Percentiles rank a stretch among this genome's conserved stretches.
These are phyloP conservation scores for Phalanger gymnotis DNA, from an alignment of 2,797 vertebrate genomes.

Conservation along the genomic window DNA sequence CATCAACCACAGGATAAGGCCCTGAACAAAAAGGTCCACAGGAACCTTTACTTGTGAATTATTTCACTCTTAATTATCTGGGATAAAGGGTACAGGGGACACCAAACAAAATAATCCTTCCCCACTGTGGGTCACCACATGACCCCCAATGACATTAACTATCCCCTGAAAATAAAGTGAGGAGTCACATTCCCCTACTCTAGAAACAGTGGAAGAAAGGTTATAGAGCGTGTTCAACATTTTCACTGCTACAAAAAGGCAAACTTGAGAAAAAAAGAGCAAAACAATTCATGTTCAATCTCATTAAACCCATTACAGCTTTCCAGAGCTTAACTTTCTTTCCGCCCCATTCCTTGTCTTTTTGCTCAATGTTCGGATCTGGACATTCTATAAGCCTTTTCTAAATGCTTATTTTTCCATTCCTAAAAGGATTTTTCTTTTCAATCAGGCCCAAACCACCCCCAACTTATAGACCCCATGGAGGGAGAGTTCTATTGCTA, in stretches of 20 bases:
- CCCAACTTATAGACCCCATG: constrained; percentile 70
- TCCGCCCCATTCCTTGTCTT: constrained; percentile 61
- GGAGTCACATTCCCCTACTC: neutral
- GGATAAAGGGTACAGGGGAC: too few relatives aligned
- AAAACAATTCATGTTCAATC: constrained; percentile 76
- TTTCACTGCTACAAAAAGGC: constrained; percentile 58
- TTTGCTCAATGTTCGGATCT: constrained; percentile 67
- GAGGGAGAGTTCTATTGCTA: constrained; percentile 77
- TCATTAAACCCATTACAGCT: constrained; percentile 72
- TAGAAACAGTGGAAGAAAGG: neutral
- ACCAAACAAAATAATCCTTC: neutral
- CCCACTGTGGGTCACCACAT: neutral
- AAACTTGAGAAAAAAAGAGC: constrained; percentile 65
- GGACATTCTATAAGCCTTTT: constrained; percentile 57
- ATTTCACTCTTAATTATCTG: too few relatives aligned
- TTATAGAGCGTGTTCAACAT: neutral
- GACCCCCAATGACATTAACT: neutral
- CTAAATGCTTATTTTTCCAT: constrained; percentile 78
- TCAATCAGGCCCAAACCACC: constrained; percentile 58
- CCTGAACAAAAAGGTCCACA: neutral
- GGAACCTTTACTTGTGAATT: neutral
- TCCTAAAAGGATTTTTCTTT: constrained; percentile 75
- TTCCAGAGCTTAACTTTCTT: constrained; percentile 72
- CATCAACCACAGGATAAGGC: neutral
- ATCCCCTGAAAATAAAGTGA: neutral